Base-by-base conservation (phyloP, 2,888 invertebrate genomes). In the Anthrax anthrax region DNA sequence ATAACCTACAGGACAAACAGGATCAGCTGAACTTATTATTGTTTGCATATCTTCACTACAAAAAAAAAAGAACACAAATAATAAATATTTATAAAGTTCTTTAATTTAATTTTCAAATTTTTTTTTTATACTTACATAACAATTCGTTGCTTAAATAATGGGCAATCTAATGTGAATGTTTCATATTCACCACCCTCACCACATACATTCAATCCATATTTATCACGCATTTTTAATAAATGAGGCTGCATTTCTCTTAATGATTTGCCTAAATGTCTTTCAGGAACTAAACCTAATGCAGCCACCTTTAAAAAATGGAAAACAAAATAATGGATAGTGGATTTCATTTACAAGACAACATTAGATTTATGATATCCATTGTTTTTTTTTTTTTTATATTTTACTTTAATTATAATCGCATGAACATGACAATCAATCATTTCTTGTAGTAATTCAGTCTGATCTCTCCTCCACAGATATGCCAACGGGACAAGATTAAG, bases 111-210 rank as follows among this genome's bases (percentile, higher is more conserved):
- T 23, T 23, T 23, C 23, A 6, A 2, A 29, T 17, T 27, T 39
- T 1, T 27, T 17, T 18, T 43, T 18, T 27, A 36, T 60, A 81
- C 88, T 83, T 72, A 92, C 91, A 95, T 77, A 55, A 86, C 77
- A 69, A 96, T 82, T 62, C 80, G 78, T 69, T 89, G 89, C 63
- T 79, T 83, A 71, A 95, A 97, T 51, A 98, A 73, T 8, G 97
- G 96, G 69, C 97, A 97, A 73, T 98, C 95, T 51, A 96, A 72
- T 9, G 95, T 95, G 65, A 98, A 88, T 29, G 96, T 92, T 72
- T 98, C 98, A 65, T 95, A 98, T 70, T 99, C 98, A 44, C 98
- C 98, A 41, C 98, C 98, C 72, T 99, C 98, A 18, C 98, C 98
- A 70, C 95, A 96, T 38, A 95, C 81, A 72, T 94, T 91, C 52